Percentiles rank a stretch among this genome's conserved stretches.
phyloP scores from a whole-genome alignment of 2,113 vertebrate species.

The Acanthisitta chloris region DNA sequence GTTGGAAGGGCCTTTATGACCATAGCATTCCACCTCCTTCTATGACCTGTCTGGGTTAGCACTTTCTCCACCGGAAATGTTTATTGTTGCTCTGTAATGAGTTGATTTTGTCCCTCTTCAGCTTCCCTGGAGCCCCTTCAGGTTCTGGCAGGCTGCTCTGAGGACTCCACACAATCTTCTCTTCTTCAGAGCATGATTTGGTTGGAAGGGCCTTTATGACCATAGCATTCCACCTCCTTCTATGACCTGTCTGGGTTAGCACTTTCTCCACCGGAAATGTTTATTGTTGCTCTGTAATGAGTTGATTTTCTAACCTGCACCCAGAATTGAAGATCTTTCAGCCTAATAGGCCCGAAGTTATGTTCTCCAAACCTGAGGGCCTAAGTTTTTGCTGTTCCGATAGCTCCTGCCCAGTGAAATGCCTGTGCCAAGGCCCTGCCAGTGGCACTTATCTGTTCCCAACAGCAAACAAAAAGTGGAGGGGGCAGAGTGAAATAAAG shows the following conservation, averaged over 20 bases:
- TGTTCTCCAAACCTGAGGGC: not conserved
- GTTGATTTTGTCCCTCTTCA: too few relatives aligned
- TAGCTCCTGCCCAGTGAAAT: not conserved
- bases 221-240: too few relatives aligned
- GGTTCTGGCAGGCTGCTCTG: too few relatives aligned
- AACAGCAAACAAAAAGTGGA: slow-evolving; percentile 9
- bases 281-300: not conserved
- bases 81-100: not conserved
- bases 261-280: not conserved
- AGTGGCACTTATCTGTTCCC: slow-evolving; percentile 16
- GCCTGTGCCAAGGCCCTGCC: not conserved
- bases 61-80: not conserved
- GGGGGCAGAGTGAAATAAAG: not conserved
- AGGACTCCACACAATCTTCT: too few relatives aligned
- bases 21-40: too few relatives aligned
- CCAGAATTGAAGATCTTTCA: not conserved
- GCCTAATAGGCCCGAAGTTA: not conserved
- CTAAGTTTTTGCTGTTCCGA: not conserved
- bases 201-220: too few relatives aligned
- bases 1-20: too few relatives aligned
- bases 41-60: too few relatives aligned
- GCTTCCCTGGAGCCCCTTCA: too few relatives aligned
- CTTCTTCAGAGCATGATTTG: too few relatives aligned
- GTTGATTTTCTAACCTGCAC: not conserved
- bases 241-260: too few relatives aligned